Conservation (phyloP, 2,888 invertebrate species). For the Vesta saturnalis region DNA sequence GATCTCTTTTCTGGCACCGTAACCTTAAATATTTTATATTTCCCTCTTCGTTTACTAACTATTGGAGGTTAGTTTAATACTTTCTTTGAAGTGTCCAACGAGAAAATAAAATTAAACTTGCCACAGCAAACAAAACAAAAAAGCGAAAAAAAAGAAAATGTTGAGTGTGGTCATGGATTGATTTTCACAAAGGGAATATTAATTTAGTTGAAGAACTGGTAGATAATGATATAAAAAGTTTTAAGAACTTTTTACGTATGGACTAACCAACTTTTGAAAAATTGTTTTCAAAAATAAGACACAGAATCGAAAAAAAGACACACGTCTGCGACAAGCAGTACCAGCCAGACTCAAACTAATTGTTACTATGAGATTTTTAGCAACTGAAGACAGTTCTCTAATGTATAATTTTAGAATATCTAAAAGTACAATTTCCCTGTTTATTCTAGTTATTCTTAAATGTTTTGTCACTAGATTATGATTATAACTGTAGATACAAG, state of each 20-base stretch:
- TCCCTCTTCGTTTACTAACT: no score
- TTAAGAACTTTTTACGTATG: not conserved
- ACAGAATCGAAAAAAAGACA: not conserved
- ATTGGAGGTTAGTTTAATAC: no score
- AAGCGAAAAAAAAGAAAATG: not conserved
- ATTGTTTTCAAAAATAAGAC: not conserved
- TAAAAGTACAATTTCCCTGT: not conserved
- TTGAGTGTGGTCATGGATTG: not conserved
- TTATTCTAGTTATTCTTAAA: not conserved
- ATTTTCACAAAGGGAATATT: not conserved
- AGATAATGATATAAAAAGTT: not conserved
- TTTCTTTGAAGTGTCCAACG: no score
- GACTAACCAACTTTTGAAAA: no score
- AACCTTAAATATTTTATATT: no score
- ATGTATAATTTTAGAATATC: not conserved
- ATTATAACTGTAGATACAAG: no score
- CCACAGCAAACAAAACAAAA: not conserved
- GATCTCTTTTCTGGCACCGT: no score
- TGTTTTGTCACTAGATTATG: no score
- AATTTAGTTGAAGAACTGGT: not conserved
- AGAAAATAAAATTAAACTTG: no score
- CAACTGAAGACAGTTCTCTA: not conserved
- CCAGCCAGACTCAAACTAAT: not conserved
- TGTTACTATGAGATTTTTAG: not conserved
- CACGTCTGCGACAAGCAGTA: not conserved